These are phyloP conservation scores for Catostylus mosaicus DNA, from an alignment of 30 jellyfish, hydroid and myxozoan genomes.

Conservation along the genomic window DNA sequence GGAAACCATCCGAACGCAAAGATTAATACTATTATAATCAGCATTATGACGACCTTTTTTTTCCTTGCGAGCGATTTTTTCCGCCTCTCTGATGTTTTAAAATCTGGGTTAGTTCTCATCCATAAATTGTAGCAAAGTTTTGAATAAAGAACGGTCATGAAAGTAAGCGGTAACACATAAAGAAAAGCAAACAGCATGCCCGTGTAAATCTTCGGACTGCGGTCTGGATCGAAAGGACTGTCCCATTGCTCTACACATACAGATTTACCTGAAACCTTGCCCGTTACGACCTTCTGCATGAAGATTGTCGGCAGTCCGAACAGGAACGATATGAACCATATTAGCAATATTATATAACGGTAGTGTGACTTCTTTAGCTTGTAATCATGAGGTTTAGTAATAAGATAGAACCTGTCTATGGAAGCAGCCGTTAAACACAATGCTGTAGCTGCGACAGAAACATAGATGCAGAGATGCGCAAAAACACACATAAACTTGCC, in stretches of 20 bases:
- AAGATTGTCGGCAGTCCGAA: conserved; percentile 74
- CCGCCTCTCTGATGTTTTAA: conserved; percentile 6
- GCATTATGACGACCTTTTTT: conserved; percentile 73
- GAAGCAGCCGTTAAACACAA: conserved; percentile 63
- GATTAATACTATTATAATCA: conserved; percentile 47
- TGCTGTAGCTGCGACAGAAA: conserved; percentile 81
- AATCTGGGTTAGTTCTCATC: conserved; percentile 40
- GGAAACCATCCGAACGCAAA: conserved; percentile 93
- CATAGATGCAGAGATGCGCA: conserved; percentile 46
- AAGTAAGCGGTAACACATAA: conserved; percentile 62
- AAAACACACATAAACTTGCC: conserved; percentile 75
- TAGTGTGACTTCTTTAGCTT: conserved; percentile 11
- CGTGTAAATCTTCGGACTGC: conserved; percentile 78
- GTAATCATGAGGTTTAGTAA: conserved; percentile 56
- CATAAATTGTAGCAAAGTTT: conserved; percentile 54
- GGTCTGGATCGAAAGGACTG: conserved; percentile 55
- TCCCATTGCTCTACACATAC: conserved; percentile 77
- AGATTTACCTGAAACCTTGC: conserved; percentile 10
- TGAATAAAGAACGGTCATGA: conserved; percentile 68
- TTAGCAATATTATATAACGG: conserved; percentile 28
- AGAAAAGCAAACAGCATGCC: conserved; percentile 51
- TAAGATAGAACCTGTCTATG: conserved; percentile 75
- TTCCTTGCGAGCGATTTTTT: conserved; percentile 13
- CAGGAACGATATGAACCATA: conserved; percentile 64
- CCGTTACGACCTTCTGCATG: conserved; percentile 63